Percentiles rank a stretch among this genome's conserved stretches.
These are phyloP conservation scores for Grus americana DNA, from an alignment of 2,113 vertebrate genomes.

Conservation along the genomic window DNA sequence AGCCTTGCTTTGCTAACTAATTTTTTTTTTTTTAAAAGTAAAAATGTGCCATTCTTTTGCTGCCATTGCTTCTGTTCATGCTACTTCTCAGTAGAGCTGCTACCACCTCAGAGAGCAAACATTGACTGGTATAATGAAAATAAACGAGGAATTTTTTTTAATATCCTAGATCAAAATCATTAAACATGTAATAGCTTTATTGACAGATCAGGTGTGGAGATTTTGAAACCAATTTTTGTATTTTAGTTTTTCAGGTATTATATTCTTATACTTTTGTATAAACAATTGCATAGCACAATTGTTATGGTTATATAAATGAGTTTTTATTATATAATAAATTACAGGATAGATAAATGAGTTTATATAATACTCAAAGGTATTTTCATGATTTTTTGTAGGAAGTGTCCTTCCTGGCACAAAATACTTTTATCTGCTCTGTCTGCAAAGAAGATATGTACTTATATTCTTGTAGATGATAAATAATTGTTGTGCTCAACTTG, in stretches of 20 bases:
- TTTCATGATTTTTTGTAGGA: neutral
- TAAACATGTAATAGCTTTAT: neutral
- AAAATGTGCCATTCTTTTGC: neutral
- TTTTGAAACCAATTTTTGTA: neutral
- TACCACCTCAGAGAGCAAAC: neutral
- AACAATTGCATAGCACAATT: neutral
- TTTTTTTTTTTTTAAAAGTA: neutral
- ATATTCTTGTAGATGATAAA: neutral
- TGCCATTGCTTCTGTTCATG: neutral
- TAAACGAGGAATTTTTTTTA: neutral
- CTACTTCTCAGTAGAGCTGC: constrained; percentile 4
- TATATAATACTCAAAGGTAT: neutral
- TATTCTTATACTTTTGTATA: neutral
- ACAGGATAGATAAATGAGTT: neutral
- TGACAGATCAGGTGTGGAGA: neutral
- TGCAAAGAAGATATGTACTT: neutral
- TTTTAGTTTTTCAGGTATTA: neutral
- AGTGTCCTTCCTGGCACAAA: neutral
- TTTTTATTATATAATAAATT: neutral
- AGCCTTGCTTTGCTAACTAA: neutral
- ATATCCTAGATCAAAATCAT: neutral
- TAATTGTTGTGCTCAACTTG: neutral
- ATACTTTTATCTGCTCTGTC: neutral
- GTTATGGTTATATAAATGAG: neutral
- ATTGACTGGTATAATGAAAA: neutral